phyloP scores from a whole-genome alignment of 2,888 invertebrate genomes.

The Hofmannophila pseudospretella region DNA sequence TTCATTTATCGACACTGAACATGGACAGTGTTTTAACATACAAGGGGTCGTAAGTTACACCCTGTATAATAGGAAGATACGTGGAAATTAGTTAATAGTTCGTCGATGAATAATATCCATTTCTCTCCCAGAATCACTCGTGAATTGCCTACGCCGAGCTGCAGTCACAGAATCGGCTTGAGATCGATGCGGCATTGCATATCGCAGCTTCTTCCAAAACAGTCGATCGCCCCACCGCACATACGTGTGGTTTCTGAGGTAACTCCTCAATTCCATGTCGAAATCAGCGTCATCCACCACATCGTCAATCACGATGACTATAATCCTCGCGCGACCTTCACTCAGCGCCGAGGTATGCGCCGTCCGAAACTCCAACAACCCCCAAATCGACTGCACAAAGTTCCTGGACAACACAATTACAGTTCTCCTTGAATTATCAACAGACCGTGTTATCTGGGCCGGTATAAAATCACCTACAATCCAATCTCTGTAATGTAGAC shows the following conservation, averaged over 20 bases:
- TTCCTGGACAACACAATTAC: slow-evolving; percentile 24
- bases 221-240: background rate
- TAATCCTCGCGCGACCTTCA: slow-evolving; percentile 81
- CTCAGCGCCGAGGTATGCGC: slow-evolving; percentile 53
- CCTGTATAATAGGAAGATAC: too few species aligned
- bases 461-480: slow-evolving; percentile 85
- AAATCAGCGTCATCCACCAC: slow-evolving; percentile 29
- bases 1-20: too few species aligned
- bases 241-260: background rate
- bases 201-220: background rate
- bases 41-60: too few species aligned
- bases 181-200: background rate
- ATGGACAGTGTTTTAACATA: too few species aligned
- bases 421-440: slow-evolving; percentile 77
- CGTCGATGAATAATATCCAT: too few species aligned
- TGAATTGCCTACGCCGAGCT: too few species aligned
- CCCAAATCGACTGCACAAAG: slow-evolving; percentile 70
- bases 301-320: slow-evolving; percentile 82
- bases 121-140: too few species aligned
- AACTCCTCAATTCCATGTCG: background rate
- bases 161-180: too few species aligned
- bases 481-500: slow-evolving; percentile 87
- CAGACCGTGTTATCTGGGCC: slow-evolving; percentile 83
- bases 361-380: slow-evolving; percentile 80
- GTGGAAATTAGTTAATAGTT: too few species aligned